These are phyloP conservation scores for Dipodomys merriami DNA, from an alignment of 2,113 vertebrate genomes.

Conservation along the genomic window DNA sequence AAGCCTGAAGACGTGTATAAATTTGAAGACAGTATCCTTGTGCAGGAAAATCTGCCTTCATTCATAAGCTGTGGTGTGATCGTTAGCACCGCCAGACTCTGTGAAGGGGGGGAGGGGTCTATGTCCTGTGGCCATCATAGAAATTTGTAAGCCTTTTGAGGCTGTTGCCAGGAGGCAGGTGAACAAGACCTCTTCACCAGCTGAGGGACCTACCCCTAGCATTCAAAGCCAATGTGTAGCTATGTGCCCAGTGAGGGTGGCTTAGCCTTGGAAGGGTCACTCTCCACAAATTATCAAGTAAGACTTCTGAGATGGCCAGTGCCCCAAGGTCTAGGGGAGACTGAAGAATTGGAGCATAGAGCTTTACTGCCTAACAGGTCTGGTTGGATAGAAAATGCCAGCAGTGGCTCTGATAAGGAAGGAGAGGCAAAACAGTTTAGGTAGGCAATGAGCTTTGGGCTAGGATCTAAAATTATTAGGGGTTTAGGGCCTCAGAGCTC, in stretches of 20 bases:
- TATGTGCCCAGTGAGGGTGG: not conserved
- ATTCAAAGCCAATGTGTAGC: slow-evolving; percentile 1
- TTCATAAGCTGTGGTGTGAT: not conserved
- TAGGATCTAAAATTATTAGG: not conserved
- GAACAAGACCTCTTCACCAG: not conserved
- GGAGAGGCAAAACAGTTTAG: not conserved
- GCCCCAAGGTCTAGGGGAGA: not conserved
- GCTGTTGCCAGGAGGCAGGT: not conserved
- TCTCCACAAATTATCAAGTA: not conserved
- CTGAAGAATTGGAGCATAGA: not conserved
- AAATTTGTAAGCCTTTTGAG: not conserved
- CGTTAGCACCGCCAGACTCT: not conserved
- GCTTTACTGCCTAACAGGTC: not conserved
- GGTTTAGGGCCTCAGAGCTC: not conserved
- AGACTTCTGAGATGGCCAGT: not conserved
- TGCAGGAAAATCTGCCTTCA: not conserved
- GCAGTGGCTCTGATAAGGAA: not conserved
- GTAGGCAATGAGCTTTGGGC: not conserved
- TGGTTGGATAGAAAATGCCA: not conserved
- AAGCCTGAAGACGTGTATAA: slow-evolving; percentile 90
- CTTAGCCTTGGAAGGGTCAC: not conserved
- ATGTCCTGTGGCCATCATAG: not conserved
- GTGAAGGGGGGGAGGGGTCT: too few relatives aligned
- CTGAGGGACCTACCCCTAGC: not conserved
- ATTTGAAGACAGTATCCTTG: slow-evolving; percentile 94